These are phyloP conservation scores for Caenorhabditis drosophilae DNA, from an alignment of 2,888 invertebrate genomes.

Conservation along the genomic window DNA sequence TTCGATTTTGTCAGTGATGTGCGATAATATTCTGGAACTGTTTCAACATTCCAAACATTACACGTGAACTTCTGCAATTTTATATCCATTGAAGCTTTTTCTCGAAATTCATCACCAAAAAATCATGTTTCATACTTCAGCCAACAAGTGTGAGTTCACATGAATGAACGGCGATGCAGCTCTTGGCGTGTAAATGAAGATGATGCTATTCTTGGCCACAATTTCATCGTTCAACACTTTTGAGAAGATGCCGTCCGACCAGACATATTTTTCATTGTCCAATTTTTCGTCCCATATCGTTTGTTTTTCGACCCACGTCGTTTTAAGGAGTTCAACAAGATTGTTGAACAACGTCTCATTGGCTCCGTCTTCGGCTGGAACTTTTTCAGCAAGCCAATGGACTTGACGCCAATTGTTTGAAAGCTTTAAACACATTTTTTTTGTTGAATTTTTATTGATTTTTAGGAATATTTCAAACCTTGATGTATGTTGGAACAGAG, in stretches of 20 bases:
- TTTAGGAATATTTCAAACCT: too few species aligned
- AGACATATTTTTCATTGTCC: constrained; percentile 54
- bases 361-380: constrained; percentile 51
- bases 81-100: background rate
- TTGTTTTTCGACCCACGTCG: constrained; percentile 55
- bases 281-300: constrained; percentile 53
- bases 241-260: constrained; percentile 55
- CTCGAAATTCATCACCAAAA: background rate
- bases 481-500: constrained; percentile 67
- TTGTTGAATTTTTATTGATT: too few species aligned
- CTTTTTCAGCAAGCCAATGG: constrained; percentile 66
- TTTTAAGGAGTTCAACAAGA: constrained; percentile 41
- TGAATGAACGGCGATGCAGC: constrained; percentile 48
- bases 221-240: constrained; percentile 29
- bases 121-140: constrained; percentile 42
- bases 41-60: constrained; percentile 64
- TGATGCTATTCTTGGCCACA: constrained; percentile 40
- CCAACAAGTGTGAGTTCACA: constrained; percentile 56
- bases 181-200: constrained; percentile 58
- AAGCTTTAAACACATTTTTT: too few species aligned
- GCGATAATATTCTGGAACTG: constrained; percentile 57
- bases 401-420: constrained; percentile 67
- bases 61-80: constrained; percentile 29
- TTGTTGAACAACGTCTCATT: constrained; percentile 34
- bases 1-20: constrained; percentile 63